These are phyloP conservation scores for Anguilla megastoma DNA, from an alignment of 2,797 vertebrate genomes.

Conservation along the genomic window DNA sequence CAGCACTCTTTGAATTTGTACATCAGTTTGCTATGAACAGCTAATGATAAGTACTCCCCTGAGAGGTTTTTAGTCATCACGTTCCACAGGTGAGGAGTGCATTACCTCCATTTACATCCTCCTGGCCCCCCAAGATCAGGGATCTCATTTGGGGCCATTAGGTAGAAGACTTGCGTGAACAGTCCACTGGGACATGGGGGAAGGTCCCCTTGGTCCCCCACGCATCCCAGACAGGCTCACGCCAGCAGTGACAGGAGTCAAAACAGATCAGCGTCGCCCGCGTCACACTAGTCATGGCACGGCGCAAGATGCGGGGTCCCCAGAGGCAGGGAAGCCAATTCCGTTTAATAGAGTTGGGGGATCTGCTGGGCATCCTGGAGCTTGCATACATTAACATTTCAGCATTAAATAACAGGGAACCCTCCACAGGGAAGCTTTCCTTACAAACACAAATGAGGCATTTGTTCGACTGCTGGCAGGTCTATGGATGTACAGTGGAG, in stretches of 20 bases:
- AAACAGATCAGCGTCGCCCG: constrained; percentile 69
- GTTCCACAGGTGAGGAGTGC: constrained; percentile 42
- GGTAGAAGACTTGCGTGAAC: constrained; percentile 68
- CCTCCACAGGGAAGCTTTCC: constrained; percentile 42
- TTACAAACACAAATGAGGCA: constrained; percentile 49
- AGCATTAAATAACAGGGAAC: constrained; percentile 35
- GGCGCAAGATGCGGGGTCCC: constrained; percentile 65
- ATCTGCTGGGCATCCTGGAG: constrained; percentile 57
- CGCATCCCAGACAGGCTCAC: constrained; percentile 72
- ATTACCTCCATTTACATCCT: constrained; percentile 32
- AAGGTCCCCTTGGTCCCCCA: constrained; percentile 54
- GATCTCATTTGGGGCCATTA: constrained; percentile 72
- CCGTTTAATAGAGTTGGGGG: constrained; percentile 69
- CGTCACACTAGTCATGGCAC: constrained; percentile 77
- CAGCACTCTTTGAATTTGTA: neutral
- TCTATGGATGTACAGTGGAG: neutral
- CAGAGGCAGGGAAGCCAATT: constrained; percentile 65
- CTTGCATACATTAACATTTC: constrained; percentile 61
- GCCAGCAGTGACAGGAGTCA: constrained; percentile 75
- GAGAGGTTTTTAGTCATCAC: constrained; percentile 15
- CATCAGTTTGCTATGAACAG: neutral
- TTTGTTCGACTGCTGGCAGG: constrained; percentile 35
- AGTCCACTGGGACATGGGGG: constrained; percentile 54
- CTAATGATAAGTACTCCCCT: neutral
- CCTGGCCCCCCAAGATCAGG: constrained; percentile 55